Conservation (phyloP, 1,140 invertebrate genomes). For the Scylla paramamosain region DNA sequence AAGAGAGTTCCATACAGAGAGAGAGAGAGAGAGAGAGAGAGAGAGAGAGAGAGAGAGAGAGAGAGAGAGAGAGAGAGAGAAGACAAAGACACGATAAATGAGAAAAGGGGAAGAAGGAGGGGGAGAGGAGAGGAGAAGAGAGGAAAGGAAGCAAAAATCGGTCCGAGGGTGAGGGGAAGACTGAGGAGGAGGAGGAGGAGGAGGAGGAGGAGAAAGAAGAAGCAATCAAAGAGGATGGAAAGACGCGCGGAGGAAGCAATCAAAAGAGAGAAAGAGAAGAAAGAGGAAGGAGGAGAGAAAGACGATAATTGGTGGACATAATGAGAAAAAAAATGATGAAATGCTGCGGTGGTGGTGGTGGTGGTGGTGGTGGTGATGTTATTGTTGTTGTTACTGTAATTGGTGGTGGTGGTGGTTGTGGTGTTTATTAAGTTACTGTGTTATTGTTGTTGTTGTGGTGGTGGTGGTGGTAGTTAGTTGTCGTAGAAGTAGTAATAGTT, state of each 20-base stretch:
- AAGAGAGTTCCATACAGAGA: background rate
- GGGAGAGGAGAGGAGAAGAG: background rate
- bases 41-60: background rate
- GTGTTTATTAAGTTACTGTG: no score
- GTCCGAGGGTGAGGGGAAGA: background rate
- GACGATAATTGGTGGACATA: conserved; percentile 24
- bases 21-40: conserved; percentile 17
- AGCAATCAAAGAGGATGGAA: conserved; percentile 25
- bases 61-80: background rate
- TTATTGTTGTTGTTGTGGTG: no score
- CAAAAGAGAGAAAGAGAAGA: conserved; percentile 29
- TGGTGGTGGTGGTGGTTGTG: no score
- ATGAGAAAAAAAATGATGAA: background rate
- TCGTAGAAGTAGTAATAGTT: no score
- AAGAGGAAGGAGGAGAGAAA: background rate
- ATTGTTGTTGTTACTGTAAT: no score
- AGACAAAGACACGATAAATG: conserved; percentile 16
- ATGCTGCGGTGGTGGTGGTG: background rate
- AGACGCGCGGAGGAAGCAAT: background rate
- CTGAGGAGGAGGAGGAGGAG: background rate
- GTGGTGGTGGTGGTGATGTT: no score
- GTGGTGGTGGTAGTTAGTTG: no score
- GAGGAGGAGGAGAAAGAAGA: conserved; percentile 17
- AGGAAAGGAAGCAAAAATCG: background rate
- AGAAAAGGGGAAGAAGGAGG: conserved; percentile 11